phyloP scores from a whole-genome alignment of 2,797 vertebrate genomes.

The Sarcophilus harrisii region DNA sequence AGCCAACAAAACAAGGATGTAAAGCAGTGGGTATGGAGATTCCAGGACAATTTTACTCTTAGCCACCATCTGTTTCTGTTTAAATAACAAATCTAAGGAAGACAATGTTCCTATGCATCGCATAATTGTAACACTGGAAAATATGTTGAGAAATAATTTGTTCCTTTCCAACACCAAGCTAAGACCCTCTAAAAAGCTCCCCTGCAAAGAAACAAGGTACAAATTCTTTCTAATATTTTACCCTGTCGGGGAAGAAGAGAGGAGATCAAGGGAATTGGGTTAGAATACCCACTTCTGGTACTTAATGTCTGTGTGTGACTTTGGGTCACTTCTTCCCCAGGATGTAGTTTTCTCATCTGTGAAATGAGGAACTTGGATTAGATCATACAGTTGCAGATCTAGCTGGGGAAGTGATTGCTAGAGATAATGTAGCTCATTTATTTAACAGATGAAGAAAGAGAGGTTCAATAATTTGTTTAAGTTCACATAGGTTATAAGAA shows the following conservation, averaged over 20 bases:
- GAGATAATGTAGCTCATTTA: neutral
- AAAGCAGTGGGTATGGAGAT: neutral
- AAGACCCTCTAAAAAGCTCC: neutral
- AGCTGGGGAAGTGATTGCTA: neutral
- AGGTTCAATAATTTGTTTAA: neutral
- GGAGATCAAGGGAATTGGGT: neutral
- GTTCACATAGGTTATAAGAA: neutral
- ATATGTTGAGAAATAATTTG: neutral
- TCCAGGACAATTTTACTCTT: neutral
- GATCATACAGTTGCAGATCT: neutral
- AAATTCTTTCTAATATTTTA: neutral
- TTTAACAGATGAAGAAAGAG: neutral
- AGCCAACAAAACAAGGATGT: neutral
- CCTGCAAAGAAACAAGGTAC: neutral
- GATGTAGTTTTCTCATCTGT: neutral
- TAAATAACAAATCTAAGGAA: constrained; percentile 7
- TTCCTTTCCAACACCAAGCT: neutral
- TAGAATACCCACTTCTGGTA: neutral
- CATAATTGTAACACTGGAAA: neutral
- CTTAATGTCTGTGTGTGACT: neutral
- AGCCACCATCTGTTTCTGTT: neutral
- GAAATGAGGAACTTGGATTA: neutral
- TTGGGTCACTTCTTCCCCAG: neutral
- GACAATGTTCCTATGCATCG: neutral
- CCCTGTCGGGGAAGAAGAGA: neutral